Evolutionary conservation across 1,140 invertebrate species (phyloP).

Genomic region (Pogonognathellus flavescens): DNA sequence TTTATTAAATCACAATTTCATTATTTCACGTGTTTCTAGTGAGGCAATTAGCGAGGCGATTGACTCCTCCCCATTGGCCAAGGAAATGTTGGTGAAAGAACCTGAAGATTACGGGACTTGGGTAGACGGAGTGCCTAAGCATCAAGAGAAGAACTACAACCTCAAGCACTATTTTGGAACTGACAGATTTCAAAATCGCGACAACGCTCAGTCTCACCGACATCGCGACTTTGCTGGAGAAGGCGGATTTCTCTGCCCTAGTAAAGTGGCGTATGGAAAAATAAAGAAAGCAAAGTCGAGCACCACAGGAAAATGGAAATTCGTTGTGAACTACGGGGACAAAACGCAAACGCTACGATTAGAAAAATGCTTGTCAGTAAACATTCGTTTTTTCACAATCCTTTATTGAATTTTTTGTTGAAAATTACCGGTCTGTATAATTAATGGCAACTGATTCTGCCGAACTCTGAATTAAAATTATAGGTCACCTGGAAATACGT

Average conservation of each 20-base stretch:
- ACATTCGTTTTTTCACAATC: background rate
- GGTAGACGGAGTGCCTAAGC: conserved; percentile 74
- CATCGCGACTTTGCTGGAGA: conserved; percentile 73
- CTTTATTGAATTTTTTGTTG: background rate
- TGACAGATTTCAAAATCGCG: background rate
- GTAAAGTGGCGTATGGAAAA: conserved; percentile 85
- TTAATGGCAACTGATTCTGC: background rate
- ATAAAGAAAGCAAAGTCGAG: conserved; percentile 86
- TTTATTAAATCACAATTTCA: conserved; percentile 2
- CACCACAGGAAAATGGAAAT: conserved; percentile 84
- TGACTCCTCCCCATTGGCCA: conserved; percentile 78
- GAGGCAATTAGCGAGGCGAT: conserved; percentile 84
- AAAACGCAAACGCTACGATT: conserved; percentile 87
- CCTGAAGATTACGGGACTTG: conserved; percentile 68
- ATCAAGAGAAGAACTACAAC: conserved; percentile 75
- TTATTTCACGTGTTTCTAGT: conserved; percentile 70
- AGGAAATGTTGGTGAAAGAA: conserved; percentile 76
- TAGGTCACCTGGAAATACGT: conserved; percentile 81
- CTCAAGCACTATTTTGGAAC: conserved; percentile 75
- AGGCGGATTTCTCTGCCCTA: conserved; percentile 82
- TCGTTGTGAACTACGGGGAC: conserved; percentile 87
- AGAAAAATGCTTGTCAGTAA: conserved; percentile 83
- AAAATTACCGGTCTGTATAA: background rate
- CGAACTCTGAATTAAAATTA: conserved; percentile 39
- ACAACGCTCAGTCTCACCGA: conserved; percentile 71